Conservation (phyloP, 1,140 invertebrate species). For the Bradysia coprophila region DNA sequence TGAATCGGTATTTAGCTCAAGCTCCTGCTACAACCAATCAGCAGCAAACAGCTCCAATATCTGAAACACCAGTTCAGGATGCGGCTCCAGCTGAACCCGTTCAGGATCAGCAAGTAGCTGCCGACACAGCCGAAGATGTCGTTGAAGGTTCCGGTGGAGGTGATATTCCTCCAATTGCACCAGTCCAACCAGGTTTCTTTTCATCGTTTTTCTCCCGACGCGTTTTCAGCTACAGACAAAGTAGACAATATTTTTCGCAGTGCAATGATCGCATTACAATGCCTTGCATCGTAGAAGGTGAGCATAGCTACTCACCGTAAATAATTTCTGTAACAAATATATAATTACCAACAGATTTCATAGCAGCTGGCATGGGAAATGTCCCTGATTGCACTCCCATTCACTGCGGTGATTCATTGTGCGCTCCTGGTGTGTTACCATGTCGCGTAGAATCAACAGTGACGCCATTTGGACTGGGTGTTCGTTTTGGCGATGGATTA, state of each 20-base stretch:
- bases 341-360: no score
- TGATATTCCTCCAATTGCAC: conserved; percentile 4
- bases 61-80: neutral
- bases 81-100: conserved; percentile 4
- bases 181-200: conserved; percentile 11
- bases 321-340: no score
- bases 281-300: conserved; percentile 63
- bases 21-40: neutral
- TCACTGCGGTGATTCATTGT: conserved; percentile 54
- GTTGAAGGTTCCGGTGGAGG: conserved; percentile 23
- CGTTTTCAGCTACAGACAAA: conserved; percentile 8
- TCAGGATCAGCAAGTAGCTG: neutral
- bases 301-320: no score
- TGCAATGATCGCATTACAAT: conserved; percentile 55
- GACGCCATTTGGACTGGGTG: conserved; percentile 54
- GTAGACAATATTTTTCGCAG: conserved; percentile 22
- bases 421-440: conserved; percentile 29
- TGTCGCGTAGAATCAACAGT: conserved; percentile 58
- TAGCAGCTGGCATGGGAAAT: conserved; percentile 31
- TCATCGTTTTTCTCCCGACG: conserved; percentile 9
- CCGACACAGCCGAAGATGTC: conserved; percentile 4
- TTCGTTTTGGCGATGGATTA: conserved; percentile 48
- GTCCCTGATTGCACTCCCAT: conserved; percentile 29
- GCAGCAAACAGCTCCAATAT: neutral
- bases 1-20: neutral